A percentile compares a stretch with the other conserved stretches of the same genome.
Conservation (phyloP, 2,113 vertebrate genomes). For the Peromyscus maniculatus region DNA sequence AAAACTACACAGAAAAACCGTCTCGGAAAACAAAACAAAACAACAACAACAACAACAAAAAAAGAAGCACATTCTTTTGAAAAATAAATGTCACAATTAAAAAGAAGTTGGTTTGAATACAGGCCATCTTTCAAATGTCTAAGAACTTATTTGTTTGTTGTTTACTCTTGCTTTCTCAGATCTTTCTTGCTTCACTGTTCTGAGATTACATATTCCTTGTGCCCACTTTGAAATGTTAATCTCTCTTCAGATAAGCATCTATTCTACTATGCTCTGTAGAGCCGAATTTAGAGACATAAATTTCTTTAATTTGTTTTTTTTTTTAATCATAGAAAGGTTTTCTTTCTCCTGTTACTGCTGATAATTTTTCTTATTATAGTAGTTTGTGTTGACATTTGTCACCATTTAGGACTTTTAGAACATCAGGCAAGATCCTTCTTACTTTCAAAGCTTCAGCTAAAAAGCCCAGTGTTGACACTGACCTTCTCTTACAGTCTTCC, state of each 20-base stretch:
- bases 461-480: not conserved
- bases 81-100: not conserved
- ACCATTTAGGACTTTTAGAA: not conserved
- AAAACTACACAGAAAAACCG: too few species aligned
- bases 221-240: not conserved
- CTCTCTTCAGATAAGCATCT: not conserved
- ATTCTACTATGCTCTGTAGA: not conserved
- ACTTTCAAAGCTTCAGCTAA: not conserved
- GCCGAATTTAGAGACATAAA: not conserved
- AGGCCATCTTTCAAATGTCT: not conserved
- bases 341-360: not conserved
- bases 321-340: not conserved
- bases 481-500: not conserved
- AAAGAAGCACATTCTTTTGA: not conserved
- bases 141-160: not conserved
- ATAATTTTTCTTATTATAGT: not conserved
- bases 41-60: too few species aligned
- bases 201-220: not conserved
- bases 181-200: not conserved
- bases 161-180: not conserved
- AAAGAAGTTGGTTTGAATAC: not conserved
- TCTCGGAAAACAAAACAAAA: too few species aligned
- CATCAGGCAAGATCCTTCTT: not conserved
- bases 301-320: not conserved
- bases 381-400: not conserved